Percentiles rank a stretch among this genome's conserved stretches.
Conservation (phyloP, 1,140 invertebrate species). For the Asobara japonica region DNA sequence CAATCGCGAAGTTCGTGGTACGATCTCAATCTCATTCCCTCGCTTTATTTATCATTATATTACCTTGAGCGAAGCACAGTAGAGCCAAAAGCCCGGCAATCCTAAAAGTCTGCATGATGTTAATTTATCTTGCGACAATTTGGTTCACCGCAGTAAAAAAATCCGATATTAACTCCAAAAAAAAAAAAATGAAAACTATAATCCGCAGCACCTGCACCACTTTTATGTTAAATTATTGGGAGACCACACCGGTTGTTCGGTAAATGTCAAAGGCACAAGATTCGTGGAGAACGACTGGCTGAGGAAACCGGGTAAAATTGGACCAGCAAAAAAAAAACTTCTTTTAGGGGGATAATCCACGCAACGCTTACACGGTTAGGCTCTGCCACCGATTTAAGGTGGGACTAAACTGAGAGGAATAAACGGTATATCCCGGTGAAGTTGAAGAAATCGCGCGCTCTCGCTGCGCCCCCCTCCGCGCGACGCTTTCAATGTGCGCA, state of each 20-base stretch:
- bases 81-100: conserved; percentile 16
- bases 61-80: neutral
- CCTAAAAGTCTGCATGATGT: conserved; percentile 7
- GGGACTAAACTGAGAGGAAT: conserved; percentile 25
- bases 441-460: conserved; percentile 25
- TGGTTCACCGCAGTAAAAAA: neutral
- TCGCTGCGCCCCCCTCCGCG: neutral
- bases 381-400: conserved; percentile 17
- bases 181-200: neutral
- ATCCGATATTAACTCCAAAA: neutral
- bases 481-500: neutral
- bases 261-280: neutral
- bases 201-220: conserved; percentile 22
- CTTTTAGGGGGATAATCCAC: conserved; percentile 6
- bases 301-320: neutral
- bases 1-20: too few relatives aligned
- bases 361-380: neutral
- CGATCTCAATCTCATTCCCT: too few relatives aligned
- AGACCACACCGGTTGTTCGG: conserved; percentile 13
- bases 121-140: neutral
- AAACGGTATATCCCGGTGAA: conserved; percentile 22
- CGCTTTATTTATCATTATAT: neutral
- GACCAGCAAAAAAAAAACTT: neutral
- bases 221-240: neutral
- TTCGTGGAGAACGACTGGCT: neutral